A percentile compares a stretch with the other conserved stretches of the same genome.
These are phyloP conservation scores for Pachyuromys duprasi DNA, from an alignment of 2,797 vertebrate species.

Conservation along the genomic window DNA sequence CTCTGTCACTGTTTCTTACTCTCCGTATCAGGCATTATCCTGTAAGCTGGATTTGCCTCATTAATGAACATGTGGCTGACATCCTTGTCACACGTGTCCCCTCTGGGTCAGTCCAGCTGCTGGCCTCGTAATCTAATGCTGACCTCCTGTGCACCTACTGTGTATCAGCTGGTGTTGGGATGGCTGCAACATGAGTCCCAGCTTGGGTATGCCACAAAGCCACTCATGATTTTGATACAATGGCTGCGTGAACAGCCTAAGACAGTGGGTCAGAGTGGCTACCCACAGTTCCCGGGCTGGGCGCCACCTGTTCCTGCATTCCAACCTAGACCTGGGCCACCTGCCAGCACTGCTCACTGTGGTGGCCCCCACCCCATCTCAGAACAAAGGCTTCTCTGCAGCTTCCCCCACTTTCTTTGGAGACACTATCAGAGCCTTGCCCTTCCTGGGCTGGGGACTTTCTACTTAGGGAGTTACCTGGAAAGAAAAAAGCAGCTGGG, in stretches of 20 bases:
- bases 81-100: not conserved
- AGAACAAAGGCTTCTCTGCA: fast-evolving
- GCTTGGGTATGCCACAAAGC: fast-evolving
- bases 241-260: not conserved
- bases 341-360: no score
- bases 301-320: not conserved
- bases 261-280: not conserved
- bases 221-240: fast-evolving
- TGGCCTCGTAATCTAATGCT: not conserved
- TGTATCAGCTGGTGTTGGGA: not conserved
- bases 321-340: not conserved
- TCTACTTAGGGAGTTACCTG: not conserved
- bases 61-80: fast-evolving
- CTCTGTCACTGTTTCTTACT: not conserved
- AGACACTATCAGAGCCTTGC: not conserved
- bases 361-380: not conserved
- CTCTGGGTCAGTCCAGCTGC: fast-evolving
- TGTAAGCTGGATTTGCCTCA: not conserved
- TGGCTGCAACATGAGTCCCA: fast-evolving
- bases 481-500: not conserved
- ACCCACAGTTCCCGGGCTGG: not conserved
- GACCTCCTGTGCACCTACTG: not conserved
- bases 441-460: not conserved
- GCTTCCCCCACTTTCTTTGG: not conserved
- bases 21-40: not conserved